Base-by-base conservation (phyloP, 2,888 invertebrate genomes). In the Xanthia icteritia region DNA sequence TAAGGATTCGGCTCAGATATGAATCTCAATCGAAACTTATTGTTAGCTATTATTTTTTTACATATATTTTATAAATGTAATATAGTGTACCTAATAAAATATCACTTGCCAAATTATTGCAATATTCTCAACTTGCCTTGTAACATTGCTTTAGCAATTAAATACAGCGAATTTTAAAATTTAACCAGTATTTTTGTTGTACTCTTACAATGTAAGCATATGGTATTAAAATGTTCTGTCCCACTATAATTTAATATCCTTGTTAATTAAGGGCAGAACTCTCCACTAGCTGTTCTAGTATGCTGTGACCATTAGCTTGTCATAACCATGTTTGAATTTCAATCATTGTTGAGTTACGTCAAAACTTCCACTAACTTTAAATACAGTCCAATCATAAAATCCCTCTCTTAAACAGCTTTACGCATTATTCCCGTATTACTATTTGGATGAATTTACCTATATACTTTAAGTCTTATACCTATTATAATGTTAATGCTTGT, bases 11-110 rank as follows among this genome's bases (percentile, higher is more conserved):
- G 88, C 88, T 89, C 87, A 85, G 80, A 39, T 80, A 42, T 81
- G 89, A 89, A 89, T 89, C 89, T 89, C 89, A 88, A 71, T 71
- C 74, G 74, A 86, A 79, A 76, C 71, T 81, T 84, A 76, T 81
- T 81, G 65, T 84, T 84, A 81, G 76, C 68, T 63, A 58, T 75
- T 80, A 65, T 77, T 79, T 80, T 85, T 82, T 79, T 71, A 68
- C 13, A 56, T 73, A 77, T 79, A 15, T 80, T 61, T 79, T 51
- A 39, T 69, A 27, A 20, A 75, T 82, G 42, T 76, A 81, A 76
- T 78, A 63, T 80, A 82, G 78, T 86, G 77, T 85, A 68, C 27
- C 45, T 64, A 77, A 82, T 79, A 20, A 71, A 82, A 83, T 74
- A 79, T 72, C 77, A 83, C 87, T 89, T 89, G 89, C 89, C 88